Evolutionary conservation across 2,888 invertebrate species (phyloP), one percentile per base, ranked within the genome.

Genomic region (Hypolimnas misippus): DNA sequence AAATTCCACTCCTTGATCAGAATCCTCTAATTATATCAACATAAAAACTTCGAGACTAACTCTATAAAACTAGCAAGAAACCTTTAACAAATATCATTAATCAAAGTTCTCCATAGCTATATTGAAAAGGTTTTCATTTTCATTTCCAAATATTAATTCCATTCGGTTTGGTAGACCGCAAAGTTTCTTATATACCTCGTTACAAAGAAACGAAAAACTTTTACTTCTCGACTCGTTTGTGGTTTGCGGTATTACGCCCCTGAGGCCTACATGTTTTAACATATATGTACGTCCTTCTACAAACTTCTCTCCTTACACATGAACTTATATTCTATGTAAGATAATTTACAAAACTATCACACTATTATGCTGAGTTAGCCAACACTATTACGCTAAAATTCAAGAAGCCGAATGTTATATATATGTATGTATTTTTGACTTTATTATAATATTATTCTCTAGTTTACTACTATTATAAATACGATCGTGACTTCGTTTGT

Each of bases 191-290:
- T 77, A 80, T 82, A 78, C 77, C 78, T 80, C 75, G 76, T 78
- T 78, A 81, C 75, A 77, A 74, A 76, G 77, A 75, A 76, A 77
- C 73, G 75, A 69, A 70, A 75, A 86, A 86, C 77, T 87, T 87
- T 79, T 70, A 71, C 75, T 68, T 74, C 76, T 74, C 77, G 75
- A 81, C 82, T 83, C 84, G 81, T 84, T 86, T 83, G 79, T 76
- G 78, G 44, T 12, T 54, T 60, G 59, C 29, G 58, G 49, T 56
- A 63, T 59, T 52, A 42, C 58, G 51, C 58, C 64, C 61, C 40
- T 53, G 29, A 55, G 56, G 50, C 46, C 51, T 40, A 57, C 57
- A 40, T 60, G 40, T 57, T 57, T 62, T 53, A 64, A 59, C 38
- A 58, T 56, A 25, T 17, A 17, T 6, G 14, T 46, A 49, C 44